Conservation (phyloP, 2,888 invertebrate genomes). For the Stenichneumon culpator region DNA sequence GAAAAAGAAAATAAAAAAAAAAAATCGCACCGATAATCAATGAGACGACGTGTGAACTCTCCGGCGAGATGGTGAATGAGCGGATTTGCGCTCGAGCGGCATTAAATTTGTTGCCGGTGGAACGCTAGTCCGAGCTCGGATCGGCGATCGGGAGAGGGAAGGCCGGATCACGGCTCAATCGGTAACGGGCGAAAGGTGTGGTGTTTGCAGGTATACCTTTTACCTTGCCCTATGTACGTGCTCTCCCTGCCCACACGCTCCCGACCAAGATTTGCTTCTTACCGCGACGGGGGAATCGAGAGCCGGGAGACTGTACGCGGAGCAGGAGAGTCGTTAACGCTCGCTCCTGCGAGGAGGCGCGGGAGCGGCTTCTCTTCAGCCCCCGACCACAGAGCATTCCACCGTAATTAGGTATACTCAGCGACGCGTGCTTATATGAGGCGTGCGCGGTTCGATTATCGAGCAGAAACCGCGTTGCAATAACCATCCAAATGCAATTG, state of each 20-base stretch:
- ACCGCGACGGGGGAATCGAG: slow-evolving; percentile 15
- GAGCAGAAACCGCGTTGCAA: not conserved
- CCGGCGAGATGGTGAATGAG: slow-evolving; percentile 17
- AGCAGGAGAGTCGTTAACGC: slow-evolving; percentile 52
- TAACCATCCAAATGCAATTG: not conserved
- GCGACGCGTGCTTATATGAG: slow-evolving; percentile 42
- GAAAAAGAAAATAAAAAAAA: not conserved
- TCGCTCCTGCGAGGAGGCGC: slow-evolving; percentile 61
- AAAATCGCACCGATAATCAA: slow-evolving; percentile 36
- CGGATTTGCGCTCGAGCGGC: not conserved
- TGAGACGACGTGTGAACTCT: slow-evolving; percentile 50
- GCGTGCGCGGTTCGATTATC: slow-evolving; percentile 15
- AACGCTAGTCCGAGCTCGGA: not conserved
- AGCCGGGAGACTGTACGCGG: not conserved
- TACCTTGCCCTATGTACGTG: slow-evolving; percentile 10
- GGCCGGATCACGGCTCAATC: slow-evolving; percentile 52
- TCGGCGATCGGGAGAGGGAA: slow-evolving; percentile 4
- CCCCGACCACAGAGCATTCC: slow-evolving; percentile 79
- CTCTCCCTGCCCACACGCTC: slow-evolving; percentile 18
- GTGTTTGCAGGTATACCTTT: slow-evolving; percentile 7
- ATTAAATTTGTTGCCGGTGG: slow-evolving; percentile 24
- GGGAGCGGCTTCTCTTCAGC: slow-evolving; percentile 75
- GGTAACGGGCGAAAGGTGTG: slow-evolving; percentile 53
- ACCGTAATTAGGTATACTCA: slow-evolving; percentile 78
- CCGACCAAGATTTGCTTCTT: slow-evolving; percentile 25